Percentiles rank a stretch among this genome's conserved stretches.
These are phyloP conservation scores for Chelonia mydas DNA, from an alignment of 2,797 vertebrate genomes.

Conservation along the genomic window DNA sequence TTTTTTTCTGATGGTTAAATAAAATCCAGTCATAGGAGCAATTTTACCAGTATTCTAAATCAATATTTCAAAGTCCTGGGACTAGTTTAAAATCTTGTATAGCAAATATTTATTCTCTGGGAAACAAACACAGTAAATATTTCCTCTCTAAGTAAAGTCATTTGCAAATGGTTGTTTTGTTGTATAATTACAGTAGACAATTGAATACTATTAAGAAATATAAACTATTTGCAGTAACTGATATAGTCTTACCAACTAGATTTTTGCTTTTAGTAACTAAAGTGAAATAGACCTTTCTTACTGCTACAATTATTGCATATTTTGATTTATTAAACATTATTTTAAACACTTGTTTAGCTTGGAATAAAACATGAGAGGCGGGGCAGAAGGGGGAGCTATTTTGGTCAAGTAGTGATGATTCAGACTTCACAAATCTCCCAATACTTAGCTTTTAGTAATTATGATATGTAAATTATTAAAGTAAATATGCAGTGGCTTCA, in stretches of 20 bases:
- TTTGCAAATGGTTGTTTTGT: constrained; percentile 64
- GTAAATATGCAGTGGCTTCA: not conserved
- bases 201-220: constrained; percentile 44
- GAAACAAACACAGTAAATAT: constrained; percentile 58
- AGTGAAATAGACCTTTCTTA: not conserved
- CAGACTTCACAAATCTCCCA: not conserved
- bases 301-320: not conserved
- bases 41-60: not conserved
- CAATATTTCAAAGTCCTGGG: not conserved
- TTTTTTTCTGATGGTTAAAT: constrained; percentile 1
- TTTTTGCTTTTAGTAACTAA: not conserved
- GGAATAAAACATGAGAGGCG: not conserved
- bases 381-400: not conserved
- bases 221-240: constrained; percentile 24
- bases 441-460: not conserved
- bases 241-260: constrained; percentile 7
- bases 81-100: constrained; percentile 18
- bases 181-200: constrained; percentile 43
- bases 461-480: not conserved
- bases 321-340: not conserved
- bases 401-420: not conserved
- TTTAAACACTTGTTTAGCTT: not conserved
- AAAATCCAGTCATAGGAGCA: not conserved
- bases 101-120: constrained; percentile 29
- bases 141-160: constrained; percentile 51